These are phyloP conservation scores for Drosophila auraria DNA, from an alignment of 1,140 invertebrate genomes.

Conservation along the genomic window DNA sequence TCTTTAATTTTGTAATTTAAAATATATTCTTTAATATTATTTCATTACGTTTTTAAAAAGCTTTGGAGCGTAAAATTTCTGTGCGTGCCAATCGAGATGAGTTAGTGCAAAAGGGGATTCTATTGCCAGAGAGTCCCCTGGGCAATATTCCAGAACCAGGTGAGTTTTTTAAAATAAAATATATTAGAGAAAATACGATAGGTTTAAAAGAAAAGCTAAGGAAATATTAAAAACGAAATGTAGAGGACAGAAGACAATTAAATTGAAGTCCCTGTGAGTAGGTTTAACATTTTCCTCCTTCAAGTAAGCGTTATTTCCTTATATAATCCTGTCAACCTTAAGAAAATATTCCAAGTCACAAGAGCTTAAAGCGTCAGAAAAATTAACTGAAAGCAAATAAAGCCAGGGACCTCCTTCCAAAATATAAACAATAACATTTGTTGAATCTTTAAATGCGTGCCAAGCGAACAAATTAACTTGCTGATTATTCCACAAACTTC, in stretches of 20 bases:
- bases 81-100: constrained; percentile 98
- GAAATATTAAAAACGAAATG: neutral
- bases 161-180: constrained; percentile 85
- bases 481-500: constrained; percentile 34
- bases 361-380: neutral
- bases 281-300: neutral
- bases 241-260: no score
- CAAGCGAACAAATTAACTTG: constrained; percentile 36
- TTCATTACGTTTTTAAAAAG: constrained; percentile 86
- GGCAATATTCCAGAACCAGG: constrained; percentile 92
- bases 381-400: neutral
- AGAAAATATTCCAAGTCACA: neutral
- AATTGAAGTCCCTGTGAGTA: neutral
- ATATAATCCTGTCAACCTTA: neutral
- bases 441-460: constrained; percentile 35
- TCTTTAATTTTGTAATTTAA: neutral
- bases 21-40: neutral
- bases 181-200: no score
- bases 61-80: constrained; percentile 98
- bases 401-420: neutral
- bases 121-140: constrained; percentile 94
- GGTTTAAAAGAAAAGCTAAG: neutral
- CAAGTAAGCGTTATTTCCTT: no score
- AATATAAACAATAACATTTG: constrained; percentile 27
- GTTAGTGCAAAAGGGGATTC: constrained; percentile 97